phyloP scores from a whole-genome alignment of 2,797 vertebrate genomes.

The Nothura maculosa region DNA sequence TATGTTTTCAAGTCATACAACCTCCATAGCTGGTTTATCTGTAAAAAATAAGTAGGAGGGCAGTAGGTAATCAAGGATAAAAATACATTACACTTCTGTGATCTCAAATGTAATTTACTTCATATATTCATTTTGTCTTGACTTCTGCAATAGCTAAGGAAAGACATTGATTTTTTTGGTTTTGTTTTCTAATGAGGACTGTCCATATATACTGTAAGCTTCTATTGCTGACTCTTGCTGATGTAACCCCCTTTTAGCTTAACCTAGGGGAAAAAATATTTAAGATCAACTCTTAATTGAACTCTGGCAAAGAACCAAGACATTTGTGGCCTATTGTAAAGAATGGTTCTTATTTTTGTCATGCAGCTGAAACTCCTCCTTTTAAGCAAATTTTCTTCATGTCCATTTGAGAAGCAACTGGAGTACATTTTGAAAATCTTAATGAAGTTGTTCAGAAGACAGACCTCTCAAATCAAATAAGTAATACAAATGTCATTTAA shows the following conservation, averaged over 20 bases:
- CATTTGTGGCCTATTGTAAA: neutral
- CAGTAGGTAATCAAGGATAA: neutral
- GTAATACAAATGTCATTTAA: neutral
- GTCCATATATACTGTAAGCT: too few species aligned
- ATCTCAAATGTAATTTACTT: neutral
- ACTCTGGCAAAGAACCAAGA: neutral
- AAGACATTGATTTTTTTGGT: too few species aligned
- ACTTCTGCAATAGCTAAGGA: too few species aligned
- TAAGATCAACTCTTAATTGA: neutral
- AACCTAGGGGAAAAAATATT: neutral
- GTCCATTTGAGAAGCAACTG: neutral
- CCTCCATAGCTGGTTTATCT: neutral
- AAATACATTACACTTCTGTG: neutral
- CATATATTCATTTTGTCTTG: neutral
- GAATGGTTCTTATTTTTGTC: neutral
- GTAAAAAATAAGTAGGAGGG: neutral
- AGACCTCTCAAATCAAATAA: neutral
- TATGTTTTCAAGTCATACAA: neutral
- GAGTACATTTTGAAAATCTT: neutral
- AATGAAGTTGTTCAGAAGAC: neutral
- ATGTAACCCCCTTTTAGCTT: neutral
- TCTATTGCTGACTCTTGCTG: neutral
- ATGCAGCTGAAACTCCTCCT: neutral
- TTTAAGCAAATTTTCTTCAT: neutral
- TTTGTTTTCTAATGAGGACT: too few species aligned